Conservation (phyloP, 2,888 invertebrate species). For the Drosophila aldrichi region DNA sequence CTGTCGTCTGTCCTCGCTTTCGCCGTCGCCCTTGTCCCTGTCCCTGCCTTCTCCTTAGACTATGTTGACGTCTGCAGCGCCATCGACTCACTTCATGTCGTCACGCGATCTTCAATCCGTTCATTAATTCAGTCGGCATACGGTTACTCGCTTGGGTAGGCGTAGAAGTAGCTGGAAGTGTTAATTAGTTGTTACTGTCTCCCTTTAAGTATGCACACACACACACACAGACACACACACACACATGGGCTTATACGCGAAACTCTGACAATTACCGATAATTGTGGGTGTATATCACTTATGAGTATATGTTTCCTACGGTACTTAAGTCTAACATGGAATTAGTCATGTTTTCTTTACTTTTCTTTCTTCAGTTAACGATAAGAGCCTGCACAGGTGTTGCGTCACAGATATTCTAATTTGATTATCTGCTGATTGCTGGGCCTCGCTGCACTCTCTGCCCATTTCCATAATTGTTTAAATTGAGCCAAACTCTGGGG, state of each 20-base stretch:
- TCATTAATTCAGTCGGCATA: conserved; percentile 79
- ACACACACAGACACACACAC: conserved; percentile 2
- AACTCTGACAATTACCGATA: conserved; percentile 19
- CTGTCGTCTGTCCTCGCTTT: too few relatives aligned
- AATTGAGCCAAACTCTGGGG: conserved; percentile 39
- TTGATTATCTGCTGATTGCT: conserved; percentile 9
- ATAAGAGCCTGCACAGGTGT: conserved; percentile 35
- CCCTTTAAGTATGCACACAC: conserved; percentile 8
- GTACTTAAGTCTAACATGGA: conserved; percentile 13
- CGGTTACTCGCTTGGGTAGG: conserved; percentile 73
- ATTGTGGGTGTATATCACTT: conserved; percentile 46
- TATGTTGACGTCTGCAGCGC: conserved; percentile 34
- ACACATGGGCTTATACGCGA: conserved; percentile 37
- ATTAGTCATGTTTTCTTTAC: conserved; percentile 9
- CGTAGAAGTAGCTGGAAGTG: conserved; percentile 78
- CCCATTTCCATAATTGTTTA: conserved; percentile 74
- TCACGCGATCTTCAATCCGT: conserved; percentile 77
- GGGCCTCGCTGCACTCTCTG: conserved; percentile 13
- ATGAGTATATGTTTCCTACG: conserved; percentile 3
- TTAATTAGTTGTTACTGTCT: conserved; percentile 76
- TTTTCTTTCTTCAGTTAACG: conserved; percentile 12
- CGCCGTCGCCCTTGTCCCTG: too few relatives aligned
- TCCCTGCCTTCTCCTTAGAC: not conserved
- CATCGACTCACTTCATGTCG: conserved; percentile 71
- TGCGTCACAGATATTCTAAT: not conserved